Evolutionary conservation across 2,888 invertebrate species (phyloP).

Genomic region (Sarcophaga rosellei): DNA sequence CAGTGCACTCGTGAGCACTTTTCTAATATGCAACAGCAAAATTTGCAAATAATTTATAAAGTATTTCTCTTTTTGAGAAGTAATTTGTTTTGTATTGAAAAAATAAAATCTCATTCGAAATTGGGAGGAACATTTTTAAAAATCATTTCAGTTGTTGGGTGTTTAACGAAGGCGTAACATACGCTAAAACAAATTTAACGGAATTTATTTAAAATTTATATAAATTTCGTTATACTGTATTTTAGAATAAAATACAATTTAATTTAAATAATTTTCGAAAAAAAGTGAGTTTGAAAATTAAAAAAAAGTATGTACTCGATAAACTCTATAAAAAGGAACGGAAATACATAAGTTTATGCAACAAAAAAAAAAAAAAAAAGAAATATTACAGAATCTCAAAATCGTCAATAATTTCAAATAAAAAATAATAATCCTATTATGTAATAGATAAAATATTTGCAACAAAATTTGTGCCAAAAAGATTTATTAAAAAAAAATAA

Average conservation of each 20-base stretch:
- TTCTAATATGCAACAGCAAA: not conserved
- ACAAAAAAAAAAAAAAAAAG: too few species aligned
- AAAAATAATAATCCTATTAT: slow-evolving; percentile 36
- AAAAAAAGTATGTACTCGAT: not conserved
- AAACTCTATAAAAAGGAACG: not conserved
- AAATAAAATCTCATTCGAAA: slow-evolving; percentile 49
- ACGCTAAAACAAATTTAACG: slow-evolving; percentile 58
- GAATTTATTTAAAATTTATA: slow-evolving; percentile 55
- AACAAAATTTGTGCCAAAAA: slow-evolving; percentile 29
- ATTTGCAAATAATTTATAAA: slow-evolving; percentile 6
- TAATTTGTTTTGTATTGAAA: slow-evolving; percentile 12
- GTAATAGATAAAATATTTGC: slow-evolving; percentile 42
- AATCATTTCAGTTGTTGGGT: slow-evolving; percentile 68
- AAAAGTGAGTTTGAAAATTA: slow-evolving; percentile 59
- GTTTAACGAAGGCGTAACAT: slow-evolving; percentile 64
- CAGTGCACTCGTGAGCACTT: slow-evolving; percentile 22
- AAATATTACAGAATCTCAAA: not conserved
- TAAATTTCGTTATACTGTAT: slow-evolving; percentile 55
- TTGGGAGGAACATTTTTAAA: slow-evolving; percentile 40
- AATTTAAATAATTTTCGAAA: slow-evolving; percentile 9
- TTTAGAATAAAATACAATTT: slow-evolving; percentile 14
- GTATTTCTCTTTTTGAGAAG: slow-evolving; percentile 37
- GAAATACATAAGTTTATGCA: too few species aligned
- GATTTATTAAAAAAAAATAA: not conserved
- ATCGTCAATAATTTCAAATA: not conserved